phyloP scores from a whole-genome alignment of 35 echinoderm and acorn worm genomes.

The Hemicentrotus pulcherrimus region DNA sequence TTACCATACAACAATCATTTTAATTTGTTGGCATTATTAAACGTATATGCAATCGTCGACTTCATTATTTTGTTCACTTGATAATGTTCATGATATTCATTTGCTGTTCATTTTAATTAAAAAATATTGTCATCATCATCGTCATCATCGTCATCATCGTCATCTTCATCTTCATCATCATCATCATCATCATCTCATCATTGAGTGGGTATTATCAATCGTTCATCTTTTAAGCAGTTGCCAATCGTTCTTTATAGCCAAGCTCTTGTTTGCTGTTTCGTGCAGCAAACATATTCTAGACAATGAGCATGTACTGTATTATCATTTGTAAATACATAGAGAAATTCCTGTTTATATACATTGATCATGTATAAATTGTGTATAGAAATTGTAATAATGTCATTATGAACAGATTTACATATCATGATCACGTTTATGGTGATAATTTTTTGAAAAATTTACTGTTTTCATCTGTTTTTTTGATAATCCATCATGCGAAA shows the following conservation, averaged over 20 bases:
- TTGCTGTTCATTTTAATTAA: background rate
- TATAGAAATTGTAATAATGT: background rate
- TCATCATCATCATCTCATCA: background rate
- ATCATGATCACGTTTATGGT: background rate
- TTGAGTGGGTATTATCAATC: background rate
- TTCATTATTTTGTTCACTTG: background rate
- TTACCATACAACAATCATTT: background rate
- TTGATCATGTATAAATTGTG: background rate
- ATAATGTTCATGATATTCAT: background rate
- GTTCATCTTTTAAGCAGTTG: background rate
- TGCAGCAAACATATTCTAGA: background rate
- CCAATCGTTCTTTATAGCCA: background rate
- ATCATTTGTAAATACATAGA: background rate
- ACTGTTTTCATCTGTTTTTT: constrained; percentile 2
- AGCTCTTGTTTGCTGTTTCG: background rate
- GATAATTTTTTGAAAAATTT: background rate
- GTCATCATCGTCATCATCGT: background rate
- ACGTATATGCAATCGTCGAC: background rate
- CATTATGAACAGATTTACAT: background rate
- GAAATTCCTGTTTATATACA: background rate
- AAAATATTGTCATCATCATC: background rate
- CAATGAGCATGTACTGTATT: background rate
- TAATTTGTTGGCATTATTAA: background rate
- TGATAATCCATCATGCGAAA: background rate
- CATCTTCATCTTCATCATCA: background rate